These are phyloP conservation scores for Tenthredo notha DNA, from an alignment of 2,888 invertebrate species.

Conservation along the genomic window DNA sequence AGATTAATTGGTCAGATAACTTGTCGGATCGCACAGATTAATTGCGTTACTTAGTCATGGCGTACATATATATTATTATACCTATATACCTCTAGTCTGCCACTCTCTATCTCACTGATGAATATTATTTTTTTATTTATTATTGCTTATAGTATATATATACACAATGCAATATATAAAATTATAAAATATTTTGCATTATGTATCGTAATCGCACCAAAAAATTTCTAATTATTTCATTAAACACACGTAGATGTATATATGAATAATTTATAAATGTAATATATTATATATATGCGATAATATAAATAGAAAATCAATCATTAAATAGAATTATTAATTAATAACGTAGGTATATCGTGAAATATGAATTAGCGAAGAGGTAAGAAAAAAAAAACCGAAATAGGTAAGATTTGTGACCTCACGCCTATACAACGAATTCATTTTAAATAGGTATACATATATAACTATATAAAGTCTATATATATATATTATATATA, in stretches of 20 bases:
- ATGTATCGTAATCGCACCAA: too few relatives aligned
- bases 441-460: too few relatives aligned
- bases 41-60: conserved; percentile 54
- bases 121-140: background rate
- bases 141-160: background rate
- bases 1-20: conserved; percentile 52
- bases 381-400: too few relatives aligned
- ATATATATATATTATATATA: background rate
- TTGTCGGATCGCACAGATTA: conserved; percentile 53
- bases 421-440: background rate
- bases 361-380: too few relatives aligned
- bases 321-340: background rate
- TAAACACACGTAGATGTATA: too few relatives aligned
- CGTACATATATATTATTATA: too few relatives aligned
- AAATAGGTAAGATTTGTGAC: background rate
- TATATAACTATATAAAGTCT: background rate
- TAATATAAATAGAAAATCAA: background rate
- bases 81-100: background rate
- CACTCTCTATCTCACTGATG: background rate
- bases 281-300: background rate
- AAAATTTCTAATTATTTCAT: too few relatives aligned
- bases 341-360: background rate
- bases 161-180: background rate
- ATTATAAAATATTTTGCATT: too few relatives aligned
- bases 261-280: too few relatives aligned